Base-by-base conservation (phyloP, 2,797 vertebrate genomes). In the Taeniopygia guttata region DNA sequence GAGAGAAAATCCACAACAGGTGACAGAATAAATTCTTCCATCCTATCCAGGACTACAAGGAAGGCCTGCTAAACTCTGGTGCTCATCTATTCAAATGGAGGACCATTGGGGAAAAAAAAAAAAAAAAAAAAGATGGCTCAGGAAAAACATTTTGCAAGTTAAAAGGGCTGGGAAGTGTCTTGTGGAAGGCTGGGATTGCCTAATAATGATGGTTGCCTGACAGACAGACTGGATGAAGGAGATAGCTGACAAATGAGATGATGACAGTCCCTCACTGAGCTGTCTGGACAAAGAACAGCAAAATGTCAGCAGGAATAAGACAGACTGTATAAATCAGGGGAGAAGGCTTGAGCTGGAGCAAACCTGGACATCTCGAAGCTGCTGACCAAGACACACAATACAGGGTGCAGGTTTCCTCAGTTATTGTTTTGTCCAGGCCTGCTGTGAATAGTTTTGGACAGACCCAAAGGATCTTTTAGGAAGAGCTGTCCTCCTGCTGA, bases 11-110 rank as follows among this genome's bases (percentile, higher is more conserved):
- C 66, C 80, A 68, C 69, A 88, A 26, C 1, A 3, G 64, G 80
- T 4, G 1, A 64, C 74, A 94, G 80, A 88, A 86, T 89, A 78
- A 94, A 86, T 72, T 76, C 79, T 93, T 84, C 76, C 83, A 90
- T 88, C 32, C 73, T 59, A 59, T 13, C 66, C 54, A 42, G 59
- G 63, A 58, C 56, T 63, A 30, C 56, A 67, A 76, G 45, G 32
- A 40, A 87, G 17, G 23, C 29, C 67, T 89, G 55, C 38, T 62
- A 48, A 92, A 73, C 43, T 64, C 36, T 49, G 76, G 68, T 1
- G 8, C 11, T 72, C 55, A 17, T 36, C 42, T 73, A 27, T 56
- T 56, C 45, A 90, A 76, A 19, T n/a, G 42, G 20, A 90, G 7
- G 30, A 49, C 23, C 43, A 42, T 8, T 48, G 20, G 27, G n/a